A percentile compares a stretch with the other conserved stretches of the same genome.
Evolutionary conservation across 2,888 invertebrate genomes (phyloP).

Genomic region (Polydrusus tereticollis): DNA sequence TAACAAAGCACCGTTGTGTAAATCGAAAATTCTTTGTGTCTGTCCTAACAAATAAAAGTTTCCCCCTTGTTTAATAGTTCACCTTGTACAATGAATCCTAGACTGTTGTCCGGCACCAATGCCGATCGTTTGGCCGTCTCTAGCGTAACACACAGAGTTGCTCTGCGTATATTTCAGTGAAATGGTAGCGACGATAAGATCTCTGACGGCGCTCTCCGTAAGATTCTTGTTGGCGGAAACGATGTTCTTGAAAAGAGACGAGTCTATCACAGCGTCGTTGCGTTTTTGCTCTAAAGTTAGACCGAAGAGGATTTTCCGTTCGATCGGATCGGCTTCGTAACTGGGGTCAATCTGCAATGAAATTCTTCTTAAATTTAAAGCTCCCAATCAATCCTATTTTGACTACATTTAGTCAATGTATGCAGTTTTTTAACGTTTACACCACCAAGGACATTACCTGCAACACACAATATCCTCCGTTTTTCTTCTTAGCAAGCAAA

Average conservation of each 20-base stretch:
- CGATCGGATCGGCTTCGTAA: conserved; percentile 85
- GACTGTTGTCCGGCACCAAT: conserved; percentile 99
- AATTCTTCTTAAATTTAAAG: neutral
- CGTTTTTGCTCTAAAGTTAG: conserved; percentile 88
- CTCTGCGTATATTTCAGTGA: conserved; percentile 98
- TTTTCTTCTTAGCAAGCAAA: conserved; percentile 93
- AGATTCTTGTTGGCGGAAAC: conserved; percentile 80
- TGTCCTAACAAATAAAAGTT: no score
- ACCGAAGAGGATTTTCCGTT: conserved; percentile 88
- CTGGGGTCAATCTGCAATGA: conserved; percentile 80
- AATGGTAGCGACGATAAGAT: conserved; percentile 95
- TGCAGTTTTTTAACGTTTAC: no score
- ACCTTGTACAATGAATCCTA: conserved; percentile 93
- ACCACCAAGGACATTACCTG: conserved; percentile 67
- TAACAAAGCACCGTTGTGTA: no score
- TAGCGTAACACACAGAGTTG: conserved; percentile 97
- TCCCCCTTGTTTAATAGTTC: no score
- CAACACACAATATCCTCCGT: conserved; percentile 90
- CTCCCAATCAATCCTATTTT: no score
- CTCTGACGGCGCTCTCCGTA: conserved; percentile 83
- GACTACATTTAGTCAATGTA: no score
- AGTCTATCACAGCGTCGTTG: conserved; percentile 88
- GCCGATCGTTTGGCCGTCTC: conserved; percentile 89
- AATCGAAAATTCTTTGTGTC: no score
- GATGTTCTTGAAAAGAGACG: conserved; percentile 83